Evolutionary conservation across 2,113 vertebrate species (phyloP), one percentile per base, ranked within the genome.

Genomic region (Menidia beryllina): DNA sequence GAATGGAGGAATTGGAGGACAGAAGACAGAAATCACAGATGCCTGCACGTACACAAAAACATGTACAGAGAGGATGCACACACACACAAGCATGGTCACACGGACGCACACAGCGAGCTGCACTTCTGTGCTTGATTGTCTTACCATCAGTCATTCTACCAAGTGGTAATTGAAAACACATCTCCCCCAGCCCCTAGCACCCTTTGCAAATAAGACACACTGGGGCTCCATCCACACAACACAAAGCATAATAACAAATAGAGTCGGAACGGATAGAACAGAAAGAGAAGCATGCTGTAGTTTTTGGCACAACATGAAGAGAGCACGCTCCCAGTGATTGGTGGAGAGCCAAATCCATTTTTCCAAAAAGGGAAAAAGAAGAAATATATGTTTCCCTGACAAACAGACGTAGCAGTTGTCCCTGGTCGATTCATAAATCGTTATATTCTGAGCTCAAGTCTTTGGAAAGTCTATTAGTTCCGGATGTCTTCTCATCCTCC

Each of bases 81-180:
- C 73, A 68, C 69, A 70, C 23, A 81, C 36, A 81, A 43, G 66
- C 38, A 65, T 26, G 34, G 71, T 39, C 56, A 45, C 24, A 68
- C 21, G 43, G 30, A 34, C 10, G 30, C 30, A 66, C 47, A 75
- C 72, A 72, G 49, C 60, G 65, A 87, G 82, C 61, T 79, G 68
- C 69, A 86, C 81, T 77, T 81, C 73, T 83, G 77, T 66, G 64
- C 69, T 72, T 87, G 83, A 92, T 86, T 90, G 85, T 89, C 88
- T 89, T 73, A 80, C 90, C 86, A 91, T 91, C 85, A 86, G 79
- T 87, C 83, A 83, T 87, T 86, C 79, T 86, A 86, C 79, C 83
- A 84, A 86, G 75, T 88, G 79, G 81, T 92, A 92, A 91, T 91
- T 89, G 88, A 89, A 91, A 91, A 89, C 87, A 91, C 88, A 89